Conservation (phyloP, 2,797 vertebrate genomes). For the Acestrorhynchus altus region DNA sequence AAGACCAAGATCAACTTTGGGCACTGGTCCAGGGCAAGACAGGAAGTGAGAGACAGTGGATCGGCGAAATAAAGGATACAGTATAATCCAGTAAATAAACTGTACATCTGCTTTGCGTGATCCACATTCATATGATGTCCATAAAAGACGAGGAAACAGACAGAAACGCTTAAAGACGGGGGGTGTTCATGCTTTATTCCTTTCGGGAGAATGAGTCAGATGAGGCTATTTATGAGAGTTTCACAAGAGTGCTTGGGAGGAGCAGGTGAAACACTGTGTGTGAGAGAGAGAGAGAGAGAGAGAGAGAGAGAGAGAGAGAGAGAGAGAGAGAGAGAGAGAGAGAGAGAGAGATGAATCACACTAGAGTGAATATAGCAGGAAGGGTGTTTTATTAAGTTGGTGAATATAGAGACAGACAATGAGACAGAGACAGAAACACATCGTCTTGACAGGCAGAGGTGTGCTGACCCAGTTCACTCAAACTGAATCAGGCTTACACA, state of each 20-base stretch:
- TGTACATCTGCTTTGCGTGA: background rate
- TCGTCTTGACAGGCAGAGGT: conserved; percentile 24
- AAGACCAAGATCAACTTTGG: background rate
- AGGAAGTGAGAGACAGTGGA: background rate
- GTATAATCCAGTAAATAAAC: background rate
- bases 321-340: background rate
- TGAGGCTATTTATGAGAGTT: conserved; percentile 26
- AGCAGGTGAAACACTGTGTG: background rate
- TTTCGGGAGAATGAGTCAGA: conserved; percentile 32
- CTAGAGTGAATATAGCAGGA: background rate
- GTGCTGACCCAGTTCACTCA: conserved; percentile 48
- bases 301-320: background rate
- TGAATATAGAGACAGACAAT: conserved; percentile 20
- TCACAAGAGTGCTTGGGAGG: background rate
- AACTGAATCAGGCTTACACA: conserved; percentile 57
- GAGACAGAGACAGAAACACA: background rate
- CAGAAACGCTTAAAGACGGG: background rate
- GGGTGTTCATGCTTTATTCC: background rate
- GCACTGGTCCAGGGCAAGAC: background rate
- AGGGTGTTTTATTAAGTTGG: conserved; percentile 19
- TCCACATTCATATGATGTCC: background rate
- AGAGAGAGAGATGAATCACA: background rate
- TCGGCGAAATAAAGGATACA: background rate
- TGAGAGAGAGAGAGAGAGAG: background rate
- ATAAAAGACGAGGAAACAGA: background rate